phyloP scores from a whole-genome alignment of 2,113 vertebrate species.

The Oreocharis arfaki region DNA sequence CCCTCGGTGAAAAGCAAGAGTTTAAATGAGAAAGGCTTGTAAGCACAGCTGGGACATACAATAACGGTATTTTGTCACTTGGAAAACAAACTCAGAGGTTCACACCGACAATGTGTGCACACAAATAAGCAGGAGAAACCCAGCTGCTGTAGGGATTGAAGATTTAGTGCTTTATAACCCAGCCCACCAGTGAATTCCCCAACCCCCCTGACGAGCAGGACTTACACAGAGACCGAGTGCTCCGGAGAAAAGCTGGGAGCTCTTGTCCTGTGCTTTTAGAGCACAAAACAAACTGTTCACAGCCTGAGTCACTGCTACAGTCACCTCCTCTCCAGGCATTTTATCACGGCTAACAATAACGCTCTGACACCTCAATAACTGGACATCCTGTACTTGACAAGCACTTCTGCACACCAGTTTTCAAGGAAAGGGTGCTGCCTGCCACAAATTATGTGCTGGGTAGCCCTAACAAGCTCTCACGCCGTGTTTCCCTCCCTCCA shows the following conservation, averaged over 20 bases:
- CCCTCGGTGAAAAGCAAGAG: accelerated
- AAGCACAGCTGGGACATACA: neutral
- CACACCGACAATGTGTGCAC: neutral
- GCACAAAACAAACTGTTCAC: neutral
- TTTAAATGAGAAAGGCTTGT: accelerated
- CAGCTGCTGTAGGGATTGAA: neutral
- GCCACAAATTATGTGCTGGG: neutral
- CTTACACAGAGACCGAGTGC: accelerated
- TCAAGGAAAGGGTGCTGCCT: neutral
- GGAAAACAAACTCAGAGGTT: neutral
- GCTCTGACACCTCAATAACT: neutral
- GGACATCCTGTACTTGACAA: neutral
- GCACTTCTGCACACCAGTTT: neutral
- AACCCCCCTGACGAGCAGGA: accelerated
- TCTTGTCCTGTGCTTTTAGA: neutral
- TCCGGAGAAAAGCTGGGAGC: neutral
- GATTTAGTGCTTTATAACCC: neutral
- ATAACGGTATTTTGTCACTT: neutral
- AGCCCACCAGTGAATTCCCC: neutral
- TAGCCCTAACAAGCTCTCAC: neutral
- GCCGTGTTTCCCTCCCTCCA: neutral
- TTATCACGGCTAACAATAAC: neutral
- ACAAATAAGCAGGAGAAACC: neutral
- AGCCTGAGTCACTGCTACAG: neutral
- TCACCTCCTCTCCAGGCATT: neutral